Evolutionary conservation across 1,140 invertebrate species (phyloP).

Genomic region (Chrysoperla carnea): DNA sequence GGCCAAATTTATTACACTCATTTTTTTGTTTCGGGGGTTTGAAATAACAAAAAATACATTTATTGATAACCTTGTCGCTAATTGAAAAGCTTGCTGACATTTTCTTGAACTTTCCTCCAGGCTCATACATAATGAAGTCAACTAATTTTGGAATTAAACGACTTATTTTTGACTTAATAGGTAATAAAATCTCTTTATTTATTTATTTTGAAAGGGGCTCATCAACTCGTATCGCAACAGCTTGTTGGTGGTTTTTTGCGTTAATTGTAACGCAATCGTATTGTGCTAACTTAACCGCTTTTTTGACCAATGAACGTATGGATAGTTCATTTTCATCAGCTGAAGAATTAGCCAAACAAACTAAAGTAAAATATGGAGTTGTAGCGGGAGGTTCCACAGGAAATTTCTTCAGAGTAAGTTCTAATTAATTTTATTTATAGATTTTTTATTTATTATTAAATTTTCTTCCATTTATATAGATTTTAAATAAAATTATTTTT

Average conservation of each 20-base stretch:
- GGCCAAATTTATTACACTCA: too few species aligned
- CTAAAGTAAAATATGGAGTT: conserved; percentile 74
- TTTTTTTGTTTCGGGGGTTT: too few species aligned
- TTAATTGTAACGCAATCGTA: conserved; percentile 94
- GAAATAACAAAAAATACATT: too few species aligned
- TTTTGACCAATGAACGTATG: conserved; percentile 74
- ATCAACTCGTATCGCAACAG: conserved; percentile 57
- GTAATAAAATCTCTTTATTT: too few species aligned
- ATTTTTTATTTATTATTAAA: background rate
- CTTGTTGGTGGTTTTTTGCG: conserved; percentile 93
- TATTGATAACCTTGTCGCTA: too few species aligned
- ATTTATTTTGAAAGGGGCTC: conserved; percentile 31
- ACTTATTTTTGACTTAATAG: too few species aligned
- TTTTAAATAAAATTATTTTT: background rate
- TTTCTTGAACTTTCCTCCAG: too few species aligned
- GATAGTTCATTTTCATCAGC: conserved; percentile 70
- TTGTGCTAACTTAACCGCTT: conserved; percentile 90
- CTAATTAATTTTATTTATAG: conserved; percentile 15
- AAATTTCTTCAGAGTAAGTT: conserved; percentile 42
- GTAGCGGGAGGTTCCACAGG: conserved; percentile 55
- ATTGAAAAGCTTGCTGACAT: too few species aligned
- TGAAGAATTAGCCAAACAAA: conserved; percentile 79
- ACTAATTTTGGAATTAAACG: too few species aligned
- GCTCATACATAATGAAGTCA: too few species aligned
- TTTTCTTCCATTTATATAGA: background rate